Percentiles rank a stretch among this genome's conserved stretches.
Conservation (phyloP, 2,113 vertebrate genomes). For the Rafetus swinhoei region DNA sequence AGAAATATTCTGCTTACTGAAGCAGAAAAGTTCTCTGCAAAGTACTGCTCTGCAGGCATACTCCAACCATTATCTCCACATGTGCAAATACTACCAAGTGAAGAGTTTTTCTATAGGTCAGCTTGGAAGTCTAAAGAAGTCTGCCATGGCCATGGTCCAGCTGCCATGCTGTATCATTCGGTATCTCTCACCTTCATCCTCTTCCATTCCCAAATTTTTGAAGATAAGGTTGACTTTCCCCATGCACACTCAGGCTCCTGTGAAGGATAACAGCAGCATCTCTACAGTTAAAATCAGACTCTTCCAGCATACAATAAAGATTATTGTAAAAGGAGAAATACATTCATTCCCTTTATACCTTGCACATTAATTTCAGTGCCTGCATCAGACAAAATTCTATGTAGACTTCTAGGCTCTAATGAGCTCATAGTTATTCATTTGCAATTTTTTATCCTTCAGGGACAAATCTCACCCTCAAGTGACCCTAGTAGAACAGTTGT, state of each 20-base stretch:
- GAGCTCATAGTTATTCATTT: neutral
- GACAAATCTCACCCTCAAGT: neutral
- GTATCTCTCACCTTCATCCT: neutral
- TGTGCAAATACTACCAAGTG: neutral
- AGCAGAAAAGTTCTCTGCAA: neutral
- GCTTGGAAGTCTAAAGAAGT: neutral
- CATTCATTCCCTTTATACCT: rapidly evolving
- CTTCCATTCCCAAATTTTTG: neutral
- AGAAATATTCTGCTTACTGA: neutral
- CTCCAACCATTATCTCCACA: neutral
- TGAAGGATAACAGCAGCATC: neutral
- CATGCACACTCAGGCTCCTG: neutral
- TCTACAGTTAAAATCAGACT: neutral
- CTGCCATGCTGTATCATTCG: neutral
- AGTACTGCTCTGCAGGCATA: neutral
- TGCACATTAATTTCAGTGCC: neutral
- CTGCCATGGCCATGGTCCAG: neutral
- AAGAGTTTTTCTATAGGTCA: neutral
- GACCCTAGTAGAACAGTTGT: neutral
- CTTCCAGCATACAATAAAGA: neutral
- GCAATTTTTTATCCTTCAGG: neutral
- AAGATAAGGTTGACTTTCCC: neutral
- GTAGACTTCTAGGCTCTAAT: too few relatives aligned
- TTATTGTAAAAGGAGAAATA: neutral
- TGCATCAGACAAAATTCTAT: neutral